A percentile compares a stretch with the other conserved stretches of the same genome.
phyloP scores from a whole-genome alignment of 2,797 vertebrate genomes.

The Loriculus beryllinus region DNA sequence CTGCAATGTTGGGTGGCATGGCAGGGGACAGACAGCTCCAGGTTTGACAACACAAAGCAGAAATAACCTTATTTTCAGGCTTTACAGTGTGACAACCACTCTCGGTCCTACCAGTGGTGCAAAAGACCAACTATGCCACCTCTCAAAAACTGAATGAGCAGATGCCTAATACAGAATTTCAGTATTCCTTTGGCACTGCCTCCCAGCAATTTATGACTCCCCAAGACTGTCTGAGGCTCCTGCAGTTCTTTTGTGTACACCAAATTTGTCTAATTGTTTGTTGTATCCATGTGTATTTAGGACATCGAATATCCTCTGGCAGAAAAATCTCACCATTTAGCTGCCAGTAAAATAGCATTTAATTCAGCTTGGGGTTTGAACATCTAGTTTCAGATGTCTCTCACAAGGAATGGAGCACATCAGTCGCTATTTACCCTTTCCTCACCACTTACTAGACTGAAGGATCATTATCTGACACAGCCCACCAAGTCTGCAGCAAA shows the following conservation, averaged over 20 bases:
- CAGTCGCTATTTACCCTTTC: background rate
- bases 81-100: background rate
- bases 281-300: background rate
- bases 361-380: background rate
- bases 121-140: background rate
- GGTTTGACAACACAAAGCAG: background rate
- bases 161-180: background rate
- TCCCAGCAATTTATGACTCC: background rate
- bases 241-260: fast-evolving
- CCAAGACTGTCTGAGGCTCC: background rate
- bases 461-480: background rate
- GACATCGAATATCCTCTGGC: background rate
- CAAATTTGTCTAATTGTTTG: background rate
- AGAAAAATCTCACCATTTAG: background rate
- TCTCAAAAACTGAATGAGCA: background rate
- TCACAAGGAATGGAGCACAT: background rate
- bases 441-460: background rate
- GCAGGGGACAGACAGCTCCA: background rate
- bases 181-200: background rate
- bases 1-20: background rate
- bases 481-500: background rate
- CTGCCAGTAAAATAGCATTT: background rate
- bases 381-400: background rate
- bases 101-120: background rate
- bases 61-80: background rate